These are phyloP conservation scores for Phalacrocorax carbo DNA, from an alignment of 2,113 vertebrate species.

Conservation along the genomic window DNA sequence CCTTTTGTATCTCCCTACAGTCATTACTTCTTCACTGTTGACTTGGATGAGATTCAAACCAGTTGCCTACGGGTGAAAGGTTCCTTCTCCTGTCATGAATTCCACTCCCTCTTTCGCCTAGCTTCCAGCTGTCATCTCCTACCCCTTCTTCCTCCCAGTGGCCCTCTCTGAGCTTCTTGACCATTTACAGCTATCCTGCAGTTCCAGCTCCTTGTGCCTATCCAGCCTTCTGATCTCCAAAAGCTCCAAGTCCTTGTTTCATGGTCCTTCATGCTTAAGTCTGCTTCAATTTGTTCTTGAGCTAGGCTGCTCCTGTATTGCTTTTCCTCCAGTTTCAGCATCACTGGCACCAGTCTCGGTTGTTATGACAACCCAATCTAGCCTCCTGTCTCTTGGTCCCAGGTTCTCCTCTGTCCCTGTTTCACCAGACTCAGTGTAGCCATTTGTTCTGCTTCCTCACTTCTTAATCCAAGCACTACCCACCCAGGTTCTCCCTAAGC, in stretches of 20 bases:
- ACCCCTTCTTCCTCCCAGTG: not conserved
- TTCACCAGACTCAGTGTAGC: not conserved
- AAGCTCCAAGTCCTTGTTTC: not conserved
- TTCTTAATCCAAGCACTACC: not conserved
- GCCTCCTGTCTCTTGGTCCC: not conserved
- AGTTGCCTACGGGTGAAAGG: slow-evolving; percentile 49
- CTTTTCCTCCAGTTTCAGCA: not conserved
- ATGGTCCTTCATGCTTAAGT: not conserved
- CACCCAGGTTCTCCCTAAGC: not conserved
- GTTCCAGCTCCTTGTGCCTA: not conserved
- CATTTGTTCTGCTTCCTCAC: not conserved
- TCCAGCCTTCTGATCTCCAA: not conserved
- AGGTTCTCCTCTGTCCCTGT: not conserved
- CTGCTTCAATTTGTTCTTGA: not conserved
- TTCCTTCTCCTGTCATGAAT: not conserved
- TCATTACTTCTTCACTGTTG: not conserved
- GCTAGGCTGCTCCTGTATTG: not conserved
- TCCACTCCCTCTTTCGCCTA: not conserved
- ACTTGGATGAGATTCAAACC: slow-evolving; percentile 14
- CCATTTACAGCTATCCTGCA: not conserved
- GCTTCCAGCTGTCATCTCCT: not conserved
- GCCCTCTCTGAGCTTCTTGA: not conserved
- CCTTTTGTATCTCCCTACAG: not conserved
- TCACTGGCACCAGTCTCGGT: not conserved
- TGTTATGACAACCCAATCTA: not conserved